phyloP scores from a whole-genome alignment of 2,113 vertebrate genomes.

The Syngnathus scovelli region DNA sequence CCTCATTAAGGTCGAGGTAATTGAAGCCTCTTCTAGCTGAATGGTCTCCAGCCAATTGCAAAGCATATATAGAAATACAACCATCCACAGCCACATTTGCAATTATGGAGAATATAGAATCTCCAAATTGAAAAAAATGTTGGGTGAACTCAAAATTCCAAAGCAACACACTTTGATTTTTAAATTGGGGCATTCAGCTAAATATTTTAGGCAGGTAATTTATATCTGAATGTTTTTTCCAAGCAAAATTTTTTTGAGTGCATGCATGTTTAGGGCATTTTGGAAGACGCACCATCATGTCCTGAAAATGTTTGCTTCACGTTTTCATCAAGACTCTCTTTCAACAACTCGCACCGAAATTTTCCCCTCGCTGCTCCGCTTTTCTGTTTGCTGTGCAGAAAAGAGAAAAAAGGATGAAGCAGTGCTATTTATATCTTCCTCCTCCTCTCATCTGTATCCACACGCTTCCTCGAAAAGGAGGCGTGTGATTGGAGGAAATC shows the following conservation, averaged over 20 bases:
- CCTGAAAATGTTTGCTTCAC: background rate
- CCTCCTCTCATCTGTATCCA: slow-evolving; percentile 57
- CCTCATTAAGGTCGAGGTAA: background rate
- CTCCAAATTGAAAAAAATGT: too few relatives aligned
- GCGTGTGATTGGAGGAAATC: slow-evolving; percentile 47
- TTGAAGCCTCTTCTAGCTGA: background rate
- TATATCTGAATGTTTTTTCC: too few relatives aligned
- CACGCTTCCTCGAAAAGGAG: slow-evolving; percentile 49
- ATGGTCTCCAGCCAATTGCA: background rate
- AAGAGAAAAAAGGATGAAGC: slow-evolving; percentile 20
- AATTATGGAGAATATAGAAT: background rate
- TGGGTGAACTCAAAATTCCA: too few relatives aligned
- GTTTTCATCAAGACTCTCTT: background rate
- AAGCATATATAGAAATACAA: background rate
- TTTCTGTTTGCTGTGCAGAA: slow-evolving; percentile 34
- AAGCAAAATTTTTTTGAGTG: too few relatives aligned
- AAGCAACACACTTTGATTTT: background rate
- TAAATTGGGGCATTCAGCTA: background rate
- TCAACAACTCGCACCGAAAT: background rate
- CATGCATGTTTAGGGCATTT: too few relatives aligned
- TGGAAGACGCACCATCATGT: background rate
- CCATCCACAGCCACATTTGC: background rate
- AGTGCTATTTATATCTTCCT: slow-evolving; percentile 57
- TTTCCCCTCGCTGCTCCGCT: slow-evolving; percentile 6
- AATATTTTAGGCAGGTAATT: too few relatives aligned